Percentiles rank a stretch among this genome's conserved stretches.
phyloP scores from a whole-genome alignment of 2,797 vertebrate genomes.

The Anableps anableps region DNA sequence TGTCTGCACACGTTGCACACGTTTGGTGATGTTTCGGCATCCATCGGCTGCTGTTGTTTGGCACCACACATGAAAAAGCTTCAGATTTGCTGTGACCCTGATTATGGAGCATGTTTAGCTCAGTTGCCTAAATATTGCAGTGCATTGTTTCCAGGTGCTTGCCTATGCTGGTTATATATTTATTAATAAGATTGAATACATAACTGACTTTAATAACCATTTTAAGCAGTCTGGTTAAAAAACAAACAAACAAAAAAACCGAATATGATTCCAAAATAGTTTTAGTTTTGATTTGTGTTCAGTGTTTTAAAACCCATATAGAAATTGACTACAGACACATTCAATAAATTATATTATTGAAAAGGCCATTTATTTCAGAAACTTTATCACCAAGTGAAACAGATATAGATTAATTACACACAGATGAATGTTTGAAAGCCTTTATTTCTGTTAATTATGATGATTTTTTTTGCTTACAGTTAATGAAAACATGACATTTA shows the following conservation, averaged over 20 bases:
- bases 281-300: neutral
- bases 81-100: neutral
- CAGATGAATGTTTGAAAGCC: no score
- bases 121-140: neutral
- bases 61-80: neutral
- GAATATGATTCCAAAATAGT: neutral
- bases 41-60: conserved; percentile 7
- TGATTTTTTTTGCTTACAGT: neutral
- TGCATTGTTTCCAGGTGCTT: neutral
- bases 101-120: neutral
- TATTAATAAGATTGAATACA: neutral
- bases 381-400: neutral
- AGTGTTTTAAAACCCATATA: neutral
- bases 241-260: neutral
- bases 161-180: neutral
- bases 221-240: neutral
- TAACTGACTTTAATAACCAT: neutral
- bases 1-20: conserved; percentile 1
- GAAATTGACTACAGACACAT: neutral
- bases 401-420: neutral
- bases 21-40: conserved; percentile 16
- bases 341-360: neutral
- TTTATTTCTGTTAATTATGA: no score
- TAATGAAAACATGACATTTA: neutral
- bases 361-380: neutral